Percentiles rank a stretch among this genome's conserved stretches.
Evolutionary conservation across 2,888 invertebrate species (phyloP).

Genomic region (Cerastis leucographa): DNA sequence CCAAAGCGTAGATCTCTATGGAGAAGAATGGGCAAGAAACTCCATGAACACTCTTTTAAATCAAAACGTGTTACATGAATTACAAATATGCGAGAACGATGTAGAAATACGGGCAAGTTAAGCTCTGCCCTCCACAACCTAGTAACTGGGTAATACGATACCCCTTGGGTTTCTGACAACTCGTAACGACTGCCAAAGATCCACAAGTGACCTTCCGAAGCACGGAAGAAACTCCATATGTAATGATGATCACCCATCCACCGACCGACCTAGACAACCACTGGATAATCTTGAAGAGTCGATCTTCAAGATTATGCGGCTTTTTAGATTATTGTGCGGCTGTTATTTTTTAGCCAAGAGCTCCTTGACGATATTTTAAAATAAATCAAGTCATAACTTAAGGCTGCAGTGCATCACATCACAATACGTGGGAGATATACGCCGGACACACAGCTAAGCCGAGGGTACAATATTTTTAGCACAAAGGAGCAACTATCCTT

Average conservation of each 20-base stretch:
- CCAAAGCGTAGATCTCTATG: too few species aligned
- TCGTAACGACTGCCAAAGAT: neutral
- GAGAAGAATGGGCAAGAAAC: too few species aligned
- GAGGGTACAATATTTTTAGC: conserved; percentile 59
- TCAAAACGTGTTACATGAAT: too few species aligned
- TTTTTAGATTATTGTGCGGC: too few species aligned
- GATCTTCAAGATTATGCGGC: too few species aligned
- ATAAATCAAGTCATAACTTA: neutral
- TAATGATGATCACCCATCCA: neutral
- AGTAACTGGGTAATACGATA: neutral
- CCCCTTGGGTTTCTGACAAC: neutral
- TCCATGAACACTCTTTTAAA: too few species aligned
- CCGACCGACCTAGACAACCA: neutral
- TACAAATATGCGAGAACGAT: too few species aligned
- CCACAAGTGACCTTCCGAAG: neutral
- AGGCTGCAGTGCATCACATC: neutral
- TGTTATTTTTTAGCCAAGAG: neutral
- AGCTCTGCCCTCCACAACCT: too few species aligned
- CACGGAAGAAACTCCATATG: neutral
- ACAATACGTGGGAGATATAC: neutral
- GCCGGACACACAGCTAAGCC: neutral
- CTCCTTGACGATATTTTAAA: neutral
- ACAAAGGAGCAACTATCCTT: conserved; percentile 56
- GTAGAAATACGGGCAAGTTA: too few species aligned
- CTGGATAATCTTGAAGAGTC: neutral